Base-by-base conservation (phyloP, 2,888 invertebrate species). In the Hoplodrina ambigua region DNA sequence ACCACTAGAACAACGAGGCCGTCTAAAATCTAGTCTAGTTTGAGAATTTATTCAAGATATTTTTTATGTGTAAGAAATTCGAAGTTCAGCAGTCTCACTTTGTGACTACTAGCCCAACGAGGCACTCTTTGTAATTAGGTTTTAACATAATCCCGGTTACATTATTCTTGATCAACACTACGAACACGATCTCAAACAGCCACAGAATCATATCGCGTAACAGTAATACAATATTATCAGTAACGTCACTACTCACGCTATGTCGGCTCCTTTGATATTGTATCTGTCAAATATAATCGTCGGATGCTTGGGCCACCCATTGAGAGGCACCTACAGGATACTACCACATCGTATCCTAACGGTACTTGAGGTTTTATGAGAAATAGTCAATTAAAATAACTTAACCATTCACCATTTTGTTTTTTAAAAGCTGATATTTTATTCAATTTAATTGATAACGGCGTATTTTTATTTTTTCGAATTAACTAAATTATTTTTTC, bases 251-350 rank as follows among this genome's bases (percentile, higher is more conserved):
- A n/a, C 4, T 13, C 53, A 4, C 33, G 46, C 11, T 15, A 63
- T 15, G 19, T 25, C 50, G 58, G 55, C 44, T 6, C 72, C 17
- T 66, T 66, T 73, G 72, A 74, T 20, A 73, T 37, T 19, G 19
- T 30, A 65, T 64, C 65, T n/a, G 53, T 58, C 25, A n/a, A 25
- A 44, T 52, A 25, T 54, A 33, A 50, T 55, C 17, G 19, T 69
- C 20, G 30, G 33, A 7, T 10, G 11, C 37, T 49, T 7, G 13
- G 72, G 4, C 46, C 66, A 66, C 66, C 58, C 58, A 55, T 20
- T 55, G 60, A 61, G 55, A n/a, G n/a, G n/a, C 10, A 19, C 41
- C 41, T 49, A 41, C 19, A 54, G 19, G 19, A 19, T 57, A n/a
- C 11, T 44, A n/a, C 5, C 4, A 46, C 17, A 17, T 17, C 1